Base-by-base conservation (phyloP, 2,113 vertebrate genomes). In the Chitala chitala region DNA sequence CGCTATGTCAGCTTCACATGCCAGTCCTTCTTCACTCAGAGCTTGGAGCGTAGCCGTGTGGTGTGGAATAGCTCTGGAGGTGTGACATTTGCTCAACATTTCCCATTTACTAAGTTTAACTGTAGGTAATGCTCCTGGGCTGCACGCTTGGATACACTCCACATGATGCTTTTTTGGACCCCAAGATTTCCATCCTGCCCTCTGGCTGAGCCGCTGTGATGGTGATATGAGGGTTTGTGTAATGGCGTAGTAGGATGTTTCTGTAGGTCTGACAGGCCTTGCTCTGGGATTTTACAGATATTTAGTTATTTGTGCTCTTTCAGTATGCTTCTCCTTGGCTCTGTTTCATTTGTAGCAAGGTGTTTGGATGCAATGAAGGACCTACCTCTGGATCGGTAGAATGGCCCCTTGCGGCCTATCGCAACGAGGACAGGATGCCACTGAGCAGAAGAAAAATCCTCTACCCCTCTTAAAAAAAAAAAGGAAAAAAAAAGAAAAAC, bases 101-200 rank as follows among this genome's bases (percentile, higher is more conserved):
- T 72, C 54, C 70, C 40, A 61, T 61, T 72, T 72, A 29, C 71
- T 46, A 55, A 72, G 71, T 44, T 40, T 48, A 58, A 59, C 40
- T 12, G 17, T 24, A 59, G 17, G 40, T 72, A 29, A 33, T 46
- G 33, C 55, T n/a, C 38, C 42, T 48, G 54, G 54, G 64, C 4
- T 46, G 40, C 20, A 44, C 20, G 40, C 29, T 59, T 46, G 22
- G 17, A 56, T 72, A 72, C 71, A 72, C 71, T 68, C 71, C 26
- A 26, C 17, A 29, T 31, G 38, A n/a, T 36, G 38, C 48, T 36
- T 56, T 42, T 46, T 72, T 61, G 54, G 71, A 58, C 15, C 38
- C 71, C 53, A 42, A 31, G 24, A 17, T 20, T 72, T 17, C 38
- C 24, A 56, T 13, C 4, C 50, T 66, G 72, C 46, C 46, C 48